Evolutionary conservation across 2,888 invertebrate species (phyloP).

Genomic region (Julus scandinavius): DNA sequence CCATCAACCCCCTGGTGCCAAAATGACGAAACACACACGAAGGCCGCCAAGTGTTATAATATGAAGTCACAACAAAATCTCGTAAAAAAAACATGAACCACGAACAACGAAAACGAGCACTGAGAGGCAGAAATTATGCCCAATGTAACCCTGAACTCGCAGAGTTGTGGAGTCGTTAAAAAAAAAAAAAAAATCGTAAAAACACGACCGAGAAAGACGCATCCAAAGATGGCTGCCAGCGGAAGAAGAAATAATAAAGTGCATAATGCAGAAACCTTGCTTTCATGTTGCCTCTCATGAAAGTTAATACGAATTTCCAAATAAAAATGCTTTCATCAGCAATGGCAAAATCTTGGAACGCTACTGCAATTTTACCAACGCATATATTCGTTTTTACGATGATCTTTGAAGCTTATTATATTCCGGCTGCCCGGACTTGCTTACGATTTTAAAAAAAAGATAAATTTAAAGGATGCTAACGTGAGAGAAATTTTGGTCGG

Average conservation of each 20-base stretch:
- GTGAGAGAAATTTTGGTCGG: too few species aligned
- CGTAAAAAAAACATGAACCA: constrained; percentile 17
- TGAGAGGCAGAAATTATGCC: not conserved
- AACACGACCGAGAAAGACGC: not conserved
- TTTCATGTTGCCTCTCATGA: not conserved
- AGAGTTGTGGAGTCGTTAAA: constrained; percentile 12
- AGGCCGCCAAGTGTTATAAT: not conserved
- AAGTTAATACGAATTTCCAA: too few species aligned
- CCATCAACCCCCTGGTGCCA: not conserved
- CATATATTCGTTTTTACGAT: too few species aligned
- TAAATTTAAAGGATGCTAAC: too few species aligned
- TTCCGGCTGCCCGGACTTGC: too few species aligned
- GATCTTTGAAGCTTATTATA: too few species aligned
- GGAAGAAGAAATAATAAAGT: not conserved
- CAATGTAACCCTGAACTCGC: not conserved
- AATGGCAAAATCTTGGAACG: too few species aligned
- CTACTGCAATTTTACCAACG: too few species aligned
- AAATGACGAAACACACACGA: not conserved
- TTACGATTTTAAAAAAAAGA: too few species aligned
- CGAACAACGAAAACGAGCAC: not conserved
- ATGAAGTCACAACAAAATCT: not conserved
- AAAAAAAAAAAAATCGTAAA: not conserved
- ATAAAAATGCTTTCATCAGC: too few species aligned
- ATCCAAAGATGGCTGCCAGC: constrained; percentile 10
- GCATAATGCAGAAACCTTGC: not conserved